Conservation (phyloP, 2,113 vertebrate species). For the Centrocercus urophasianus region DNA sequence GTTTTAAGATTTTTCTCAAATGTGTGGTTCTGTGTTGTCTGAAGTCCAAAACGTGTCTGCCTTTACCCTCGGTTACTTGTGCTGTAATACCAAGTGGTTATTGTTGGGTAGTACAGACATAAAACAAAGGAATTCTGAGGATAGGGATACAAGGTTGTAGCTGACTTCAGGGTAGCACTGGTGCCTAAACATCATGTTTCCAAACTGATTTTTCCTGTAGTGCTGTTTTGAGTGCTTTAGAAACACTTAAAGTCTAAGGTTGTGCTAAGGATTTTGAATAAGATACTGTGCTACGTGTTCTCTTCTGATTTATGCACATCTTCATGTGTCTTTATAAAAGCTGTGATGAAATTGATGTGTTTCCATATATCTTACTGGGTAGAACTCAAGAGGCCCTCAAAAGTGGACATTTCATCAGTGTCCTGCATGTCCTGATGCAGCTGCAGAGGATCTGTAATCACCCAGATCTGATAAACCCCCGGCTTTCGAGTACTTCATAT, state of each 20-base stretch:
- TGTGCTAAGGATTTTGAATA: neutral
- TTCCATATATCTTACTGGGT: neutral
- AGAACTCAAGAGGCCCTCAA: constrained; percentile 92
- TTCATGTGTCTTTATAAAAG: neutral
- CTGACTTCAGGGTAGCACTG: neutral
- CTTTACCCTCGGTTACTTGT: neutral
- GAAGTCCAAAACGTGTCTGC: neutral
- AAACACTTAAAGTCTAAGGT: neutral
- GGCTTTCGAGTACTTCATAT: constrained; percentile 82
- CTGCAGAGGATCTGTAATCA: constrained; percentile 93
- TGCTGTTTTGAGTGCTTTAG: neutral
- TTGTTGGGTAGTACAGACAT: neutral
- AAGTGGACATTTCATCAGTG: constrained; percentile 92
- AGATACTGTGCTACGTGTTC: neutral
- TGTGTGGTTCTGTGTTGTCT: neutral
- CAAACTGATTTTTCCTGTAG: neutral
- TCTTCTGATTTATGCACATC: neutral
- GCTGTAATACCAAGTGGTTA: neutral
- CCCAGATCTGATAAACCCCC: constrained; percentile 87
- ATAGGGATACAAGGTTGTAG: neutral
- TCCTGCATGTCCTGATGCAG: constrained; percentile 92
- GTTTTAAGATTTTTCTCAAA: neutral
- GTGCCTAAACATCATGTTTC: neutral
- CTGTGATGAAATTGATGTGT: neutral
- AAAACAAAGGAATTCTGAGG: neutral